phyloP scores from a whole-genome alignment of 1,140 invertebrate genomes.

The Caenorhabditis tropicalis region DNA sequence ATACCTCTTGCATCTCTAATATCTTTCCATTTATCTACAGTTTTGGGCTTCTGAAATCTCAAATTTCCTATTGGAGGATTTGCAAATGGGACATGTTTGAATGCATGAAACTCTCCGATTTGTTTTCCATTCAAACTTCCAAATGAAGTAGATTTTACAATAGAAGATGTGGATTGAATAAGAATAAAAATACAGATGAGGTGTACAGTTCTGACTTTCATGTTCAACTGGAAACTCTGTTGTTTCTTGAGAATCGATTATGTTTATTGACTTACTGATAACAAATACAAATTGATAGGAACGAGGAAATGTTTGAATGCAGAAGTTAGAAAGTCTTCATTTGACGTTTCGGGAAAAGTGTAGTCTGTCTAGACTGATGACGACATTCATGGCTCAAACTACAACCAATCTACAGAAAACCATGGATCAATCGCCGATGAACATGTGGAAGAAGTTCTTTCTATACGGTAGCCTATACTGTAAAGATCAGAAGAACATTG shows the following conservation, averaged over 20 bases:
- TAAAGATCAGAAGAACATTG: too few species aligned
- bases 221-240: background rate
- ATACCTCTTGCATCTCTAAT: background rate
- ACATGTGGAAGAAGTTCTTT: too few species aligned
- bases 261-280: background rate
- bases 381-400: too few species aligned
- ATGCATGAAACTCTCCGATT: background rate
- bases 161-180: background rate
- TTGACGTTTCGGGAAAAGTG: too few species aligned
- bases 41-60: constrained; percentile 16
- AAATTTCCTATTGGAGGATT: constrained; percentile 12
- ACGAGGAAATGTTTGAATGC: too few species aligned
- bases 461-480: too few species aligned
- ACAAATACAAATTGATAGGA: background rate
- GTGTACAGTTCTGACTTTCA: background rate
- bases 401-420: too few species aligned
- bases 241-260: background rate
- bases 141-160: background rate
- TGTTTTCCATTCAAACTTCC: constrained; percentile 26
- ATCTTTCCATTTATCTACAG: constrained; percentile 12
- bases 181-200: background rate
- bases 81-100: constrained; percentile 47
- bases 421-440: too few species aligned
- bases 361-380: too few species aligned
- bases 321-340: too few species aligned